Percentiles rank a stretch among this genome's conserved stretches.
phyloP scores from a whole-genome alignment of 2,113 vertebrate genomes.

The Tetraodon nigroviridis region DNA sequence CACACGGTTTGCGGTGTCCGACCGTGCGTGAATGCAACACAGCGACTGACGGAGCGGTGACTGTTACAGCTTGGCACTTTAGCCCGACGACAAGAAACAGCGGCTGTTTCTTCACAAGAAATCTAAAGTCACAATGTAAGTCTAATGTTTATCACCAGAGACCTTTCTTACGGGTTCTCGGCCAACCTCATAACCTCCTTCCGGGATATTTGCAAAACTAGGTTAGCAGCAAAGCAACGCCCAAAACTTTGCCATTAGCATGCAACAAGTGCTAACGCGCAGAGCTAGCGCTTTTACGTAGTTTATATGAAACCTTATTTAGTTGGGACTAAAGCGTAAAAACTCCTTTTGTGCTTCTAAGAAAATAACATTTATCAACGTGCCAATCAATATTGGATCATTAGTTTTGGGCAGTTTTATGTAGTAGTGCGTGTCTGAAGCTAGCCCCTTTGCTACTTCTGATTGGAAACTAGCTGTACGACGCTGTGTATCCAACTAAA shows the following conservation, averaged over 20 bases:
- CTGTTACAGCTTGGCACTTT: slow-evolving; percentile 45
- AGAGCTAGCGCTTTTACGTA: not conserved
- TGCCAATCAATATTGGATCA: not conserved
- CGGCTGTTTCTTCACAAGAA: slow-evolving; percentile 1
- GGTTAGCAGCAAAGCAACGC: slow-evolving; percentile 48
- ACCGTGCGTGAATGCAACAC: slow-evolving; percentile 20
- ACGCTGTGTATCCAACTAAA: not conserved
- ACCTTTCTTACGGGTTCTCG: not conserved
- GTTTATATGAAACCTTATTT: no score
- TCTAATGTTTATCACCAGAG: not conserved
- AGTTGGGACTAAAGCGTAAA: not conserved
- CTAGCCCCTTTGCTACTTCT: not conserved
- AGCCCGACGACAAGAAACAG: slow-evolving; percentile 18
- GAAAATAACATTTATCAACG: not conserved
- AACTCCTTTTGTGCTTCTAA: not conserved
- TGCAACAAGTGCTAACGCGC: slow-evolving; percentile 62
- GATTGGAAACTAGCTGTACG: not conserved
- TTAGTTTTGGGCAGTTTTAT: not conserved
- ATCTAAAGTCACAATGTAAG: slow-evolving; percentile 59
- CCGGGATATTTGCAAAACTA: slow-evolving; percentile 1
- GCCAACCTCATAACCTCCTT: not conserved
- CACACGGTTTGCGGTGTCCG: slow-evolving; percentile 8
- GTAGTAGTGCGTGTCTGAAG: no score
- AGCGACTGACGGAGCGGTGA: slow-evolving; percentile 18
- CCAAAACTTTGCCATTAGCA: slow-evolving; percentile 61